These are phyloP conservation scores for Andrena chrysosceles DNA, from an alignment of 2,888 invertebrate species.

Conservation along the genomic window DNA sequence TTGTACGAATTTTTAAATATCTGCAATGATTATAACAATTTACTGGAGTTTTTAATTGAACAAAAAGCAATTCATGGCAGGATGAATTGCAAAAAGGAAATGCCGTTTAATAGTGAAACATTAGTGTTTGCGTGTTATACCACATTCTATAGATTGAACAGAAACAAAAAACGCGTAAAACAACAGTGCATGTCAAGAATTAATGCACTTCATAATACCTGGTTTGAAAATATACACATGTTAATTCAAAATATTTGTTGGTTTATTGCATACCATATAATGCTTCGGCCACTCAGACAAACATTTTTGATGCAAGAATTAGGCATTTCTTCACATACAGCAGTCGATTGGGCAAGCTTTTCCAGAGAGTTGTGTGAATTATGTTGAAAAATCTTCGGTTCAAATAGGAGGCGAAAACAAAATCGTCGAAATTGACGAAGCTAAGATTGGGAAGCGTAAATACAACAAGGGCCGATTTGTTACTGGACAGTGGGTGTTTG, in stretches of 20 bases:
- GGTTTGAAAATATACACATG: not conserved
- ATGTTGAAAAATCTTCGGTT: not conserved
- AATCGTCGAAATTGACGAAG: not conserved
- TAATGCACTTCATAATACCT: too few relatives aligned
- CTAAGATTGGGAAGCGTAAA: slow-evolving; percentile 11
- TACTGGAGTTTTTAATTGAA: too few relatives aligned
- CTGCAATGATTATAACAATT: too few relatives aligned
- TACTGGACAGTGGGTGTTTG: slow-evolving; percentile 18
- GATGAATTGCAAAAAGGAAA: too few relatives aligned
- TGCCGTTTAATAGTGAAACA: too few relatives aligned
- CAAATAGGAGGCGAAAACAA: not conserved
- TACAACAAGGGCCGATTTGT: slow-evolving; percentile 1
- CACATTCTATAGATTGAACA: too few relatives aligned
- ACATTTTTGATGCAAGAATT: not conserved
- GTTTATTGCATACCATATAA: slow-evolving; percentile 5
- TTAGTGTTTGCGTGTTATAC: too few relatives aligned
- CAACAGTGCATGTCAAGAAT: too few relatives aligned
- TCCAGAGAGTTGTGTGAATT: not conserved
- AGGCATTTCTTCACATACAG: not conserved
- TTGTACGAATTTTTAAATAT: too few relatives aligned
- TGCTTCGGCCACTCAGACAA: not conserved
- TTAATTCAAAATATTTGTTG: not conserved
- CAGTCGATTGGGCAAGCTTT: not conserved
- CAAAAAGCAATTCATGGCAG: too few relatives aligned
- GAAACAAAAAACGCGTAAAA: too few relatives aligned